Conservation (phyloP, 92 coral and sea anemone genomes). For the Phenganax stokvisi region DNA sequence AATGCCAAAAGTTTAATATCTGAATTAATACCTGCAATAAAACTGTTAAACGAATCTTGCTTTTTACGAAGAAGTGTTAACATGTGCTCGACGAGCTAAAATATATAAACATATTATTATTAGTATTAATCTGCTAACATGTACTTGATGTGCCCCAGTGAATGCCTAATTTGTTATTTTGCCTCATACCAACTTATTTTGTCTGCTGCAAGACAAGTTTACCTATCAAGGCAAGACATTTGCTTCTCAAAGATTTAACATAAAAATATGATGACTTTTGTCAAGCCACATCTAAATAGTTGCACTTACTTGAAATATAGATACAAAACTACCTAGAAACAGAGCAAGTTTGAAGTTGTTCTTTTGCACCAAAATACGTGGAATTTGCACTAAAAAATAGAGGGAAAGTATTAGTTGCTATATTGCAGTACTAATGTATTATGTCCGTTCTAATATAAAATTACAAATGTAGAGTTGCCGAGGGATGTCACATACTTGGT, state of each 20-base stretch:
- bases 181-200: no score
- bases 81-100: slow-evolving; percentile 67
- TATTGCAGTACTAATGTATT: neutral
- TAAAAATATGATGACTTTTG: neutral
- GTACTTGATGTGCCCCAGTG: no score
- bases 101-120: no score
- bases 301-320: slow-evolving; percentile 63
- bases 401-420: neutral
- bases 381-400: slow-evolving; percentile 50
- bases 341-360: slow-evolving; percentile 72
- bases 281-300: neutral
- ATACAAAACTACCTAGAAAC: slow-evolving; percentile 85
- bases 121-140: no score
- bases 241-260: neutral
- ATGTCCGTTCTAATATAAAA: neutral
- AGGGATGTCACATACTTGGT: slow-evolving; percentile 4
- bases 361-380: slow-evolving; percentile 44
- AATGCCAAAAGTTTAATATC: neutral
- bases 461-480: neutral
- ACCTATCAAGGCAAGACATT: no score
- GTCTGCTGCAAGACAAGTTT: no score
- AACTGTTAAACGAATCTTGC: slow-evolving; percentile 61
- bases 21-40: slow-evolving; percentile 64
- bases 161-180: no score
- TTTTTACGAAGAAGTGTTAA: slow-evolving; percentile 56